Evolutionary conservation across 2,888 invertebrate species (phyloP), one percentile per base, ranked within the genome.

Genomic region (Automeris io): DNA sequence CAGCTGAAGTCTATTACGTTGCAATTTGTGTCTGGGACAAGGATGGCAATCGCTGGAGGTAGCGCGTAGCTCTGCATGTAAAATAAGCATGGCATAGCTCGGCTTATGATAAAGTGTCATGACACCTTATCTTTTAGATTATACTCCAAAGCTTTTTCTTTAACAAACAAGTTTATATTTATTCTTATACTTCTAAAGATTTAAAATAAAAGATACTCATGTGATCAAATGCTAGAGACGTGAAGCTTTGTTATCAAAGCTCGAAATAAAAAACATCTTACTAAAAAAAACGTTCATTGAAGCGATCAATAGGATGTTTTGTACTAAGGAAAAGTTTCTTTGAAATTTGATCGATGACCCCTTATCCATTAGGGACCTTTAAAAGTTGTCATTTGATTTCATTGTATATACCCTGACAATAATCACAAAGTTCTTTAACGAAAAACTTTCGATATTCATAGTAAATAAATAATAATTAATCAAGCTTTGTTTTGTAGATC

Each of bases 261-360:
- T 26, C 26, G 26, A 5, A 26, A 11, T 9, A 12, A 26, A 26
- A n/a, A n/a, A n/a, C n/a, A 25, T 25, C 33, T 25, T 32, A 6
- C 26, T 16, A 25, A 11, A 41, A 39, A 45, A 45, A 54, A 60
- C 51, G 62, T 69, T 60, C 57, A 51, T 55, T 57, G 59, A 72
- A 74, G 69, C 70, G 70, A 70, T 65, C 56, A 55, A 66, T 63
- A 68, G 70, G 78, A 77, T 80, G 72, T 73, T 75, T 73, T 69
- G 72, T 71, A 75, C 72, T 71, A 70, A 73, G 69, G 70, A 71
- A 62, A 80, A 75, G 60, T 71, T 75, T 79, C 75, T 78, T 80
- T 82, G 81, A 75, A 70, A 70, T 75, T 82, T 86, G 86, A 85
- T 85, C 78, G 83, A 86, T 82, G 73, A 63, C 69, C 71, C 67